Conservation (phyloP, 1,140 invertebrate species). For the Vanessa tameamea region DNA sequence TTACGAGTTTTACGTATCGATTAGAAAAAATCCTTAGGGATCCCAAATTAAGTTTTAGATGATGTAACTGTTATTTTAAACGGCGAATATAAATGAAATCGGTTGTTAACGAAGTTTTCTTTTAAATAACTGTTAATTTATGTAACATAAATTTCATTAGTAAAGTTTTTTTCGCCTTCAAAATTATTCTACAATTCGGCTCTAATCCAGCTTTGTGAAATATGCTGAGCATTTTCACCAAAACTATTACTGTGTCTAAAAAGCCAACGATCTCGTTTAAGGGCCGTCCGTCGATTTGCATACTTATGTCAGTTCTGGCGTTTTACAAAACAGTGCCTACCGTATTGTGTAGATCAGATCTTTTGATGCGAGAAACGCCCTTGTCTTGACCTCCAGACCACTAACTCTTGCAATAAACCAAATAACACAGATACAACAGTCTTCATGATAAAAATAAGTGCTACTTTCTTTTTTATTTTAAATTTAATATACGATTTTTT, state of each 20-base stretch:
- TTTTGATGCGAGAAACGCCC: slow-evolving; percentile 1
- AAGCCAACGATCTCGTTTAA: background rate
- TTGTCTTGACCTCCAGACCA: slow-evolving; percentile 18
- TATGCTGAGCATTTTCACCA: background rate
- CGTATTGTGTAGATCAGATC: background rate
- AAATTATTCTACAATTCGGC: background rate
- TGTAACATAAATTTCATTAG: too few species aligned
- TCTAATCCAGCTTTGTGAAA: background rate
- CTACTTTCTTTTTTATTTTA: slow-evolving; percentile 13
- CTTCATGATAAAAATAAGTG: slow-evolving; percentile 23
- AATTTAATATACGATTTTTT: background rate
- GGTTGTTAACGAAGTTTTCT: background rate
- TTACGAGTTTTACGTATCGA: too few species aligned
- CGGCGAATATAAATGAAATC: background rate
- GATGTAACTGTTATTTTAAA: background rate
- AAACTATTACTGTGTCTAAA: background rate
- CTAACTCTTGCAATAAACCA: slow-evolving; percentile 20
- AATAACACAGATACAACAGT: slow-evolving; percentile 10
- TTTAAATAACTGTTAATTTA: background rate
- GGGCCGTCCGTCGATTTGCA: background rate
- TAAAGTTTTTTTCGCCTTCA: too few species aligned
- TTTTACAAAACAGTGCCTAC: background rate
- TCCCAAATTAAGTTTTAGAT: background rate
- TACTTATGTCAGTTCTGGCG: background rate
- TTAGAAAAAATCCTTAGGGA: background rate